Conservation (phyloP, 1,140 invertebrate genomes). For the Druon quercuslanigerum region DNA sequence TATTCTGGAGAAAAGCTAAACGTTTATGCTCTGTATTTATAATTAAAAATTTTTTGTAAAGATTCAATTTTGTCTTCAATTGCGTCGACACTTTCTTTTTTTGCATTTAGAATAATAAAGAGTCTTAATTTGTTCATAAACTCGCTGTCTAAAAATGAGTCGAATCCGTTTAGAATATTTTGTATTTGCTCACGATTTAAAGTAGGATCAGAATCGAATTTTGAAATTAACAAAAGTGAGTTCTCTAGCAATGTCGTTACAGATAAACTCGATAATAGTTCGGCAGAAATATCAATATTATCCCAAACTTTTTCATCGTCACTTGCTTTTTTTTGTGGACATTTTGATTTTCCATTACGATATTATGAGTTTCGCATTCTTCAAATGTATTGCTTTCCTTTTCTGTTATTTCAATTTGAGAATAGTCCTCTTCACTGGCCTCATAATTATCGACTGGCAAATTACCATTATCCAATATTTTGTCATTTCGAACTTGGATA, state of each 20-base stretch:
- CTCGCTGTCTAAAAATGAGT: slow-evolving; percentile 15
- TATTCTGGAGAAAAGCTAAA: slow-evolving; percentile 33
- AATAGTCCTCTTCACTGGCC: background rate
- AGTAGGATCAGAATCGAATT: background rate
- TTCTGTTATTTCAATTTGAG: too few relatives aligned
- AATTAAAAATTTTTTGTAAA: slow-evolving; percentile 30
- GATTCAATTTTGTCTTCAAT: slow-evolving; percentile 21
- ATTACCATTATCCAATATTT: background rate
- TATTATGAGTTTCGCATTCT: too few relatives aligned
- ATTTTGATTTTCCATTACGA: too few relatives aligned
- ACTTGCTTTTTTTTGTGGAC: too few relatives aligned
- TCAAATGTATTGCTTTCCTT: too few relatives aligned
- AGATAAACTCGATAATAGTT: background rate
- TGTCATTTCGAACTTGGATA: background rate
- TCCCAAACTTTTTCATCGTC: too few relatives aligned
- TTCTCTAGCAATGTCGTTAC: background rate
- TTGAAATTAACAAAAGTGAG: slow-evolving; percentile 1
- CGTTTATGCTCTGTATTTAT: slow-evolving; percentile 42
- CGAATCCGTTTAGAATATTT: slow-evolving; percentile 7
- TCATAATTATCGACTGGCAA: background rate
- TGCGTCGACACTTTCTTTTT: background rate
- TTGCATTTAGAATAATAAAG: slow-evolving; percentile 10
- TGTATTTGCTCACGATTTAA: slow-evolving; percentile 28
- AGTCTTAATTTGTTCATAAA: slow-evolving; percentile 31
- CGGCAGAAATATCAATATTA: background rate